A percentile compares a stretch with the other conserved stretches of the same genome.
Conservation (phyloP, 2,888 invertebrate genomes). For the Unio delphinus region DNA sequence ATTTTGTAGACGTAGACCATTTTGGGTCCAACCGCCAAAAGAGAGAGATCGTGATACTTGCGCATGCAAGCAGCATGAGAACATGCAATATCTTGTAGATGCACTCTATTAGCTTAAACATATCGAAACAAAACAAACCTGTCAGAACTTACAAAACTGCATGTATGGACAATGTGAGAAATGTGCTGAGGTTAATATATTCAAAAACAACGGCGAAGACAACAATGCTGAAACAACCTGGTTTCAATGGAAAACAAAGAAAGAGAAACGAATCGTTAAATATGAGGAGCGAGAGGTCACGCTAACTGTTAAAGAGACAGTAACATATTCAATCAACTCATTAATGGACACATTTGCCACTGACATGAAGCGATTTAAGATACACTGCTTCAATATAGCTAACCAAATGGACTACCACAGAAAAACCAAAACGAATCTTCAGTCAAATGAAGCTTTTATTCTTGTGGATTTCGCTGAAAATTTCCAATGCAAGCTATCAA, state of each 20-base stretch:
- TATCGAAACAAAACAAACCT: constrained; percentile 1
- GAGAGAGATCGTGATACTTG: constrained; percentile 9
- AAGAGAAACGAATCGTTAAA: constrained; percentile 9
- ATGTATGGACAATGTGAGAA: constrained; percentile 10
- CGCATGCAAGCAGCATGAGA: background rate
- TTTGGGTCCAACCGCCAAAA: constrained; percentile 13
- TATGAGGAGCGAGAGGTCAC: constrained; percentile 3
- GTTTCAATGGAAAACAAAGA: constrained; percentile 6
- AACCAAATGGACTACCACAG: constrained; percentile 5
- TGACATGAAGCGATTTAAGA: constrained; percentile 5
- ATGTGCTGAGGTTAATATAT: constrained; percentile 2
- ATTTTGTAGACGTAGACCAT: constrained; percentile 10
- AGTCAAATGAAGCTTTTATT: constrained; percentile 9
- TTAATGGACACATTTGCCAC: constrained; percentile 2
- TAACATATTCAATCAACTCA: background rate
- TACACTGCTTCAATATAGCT: constrained; percentile 5
- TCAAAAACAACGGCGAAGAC: background rate
- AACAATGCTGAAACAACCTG: constrained; percentile 4
- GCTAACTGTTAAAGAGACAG: constrained; percentile 6
- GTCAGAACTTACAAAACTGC: background rate
- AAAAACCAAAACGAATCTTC: constrained; percentile 4
- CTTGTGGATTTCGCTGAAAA: constrained; percentile 24
- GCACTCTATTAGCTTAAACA: background rate
- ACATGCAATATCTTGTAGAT: background rate
- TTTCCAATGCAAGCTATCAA: constrained; percentile 9